A percentile compares a stretch with the other conserved stretches of the same genome.
Conservation (phyloP, 2,888 invertebrate genomes). For the Microchrysa polita region DNA sequence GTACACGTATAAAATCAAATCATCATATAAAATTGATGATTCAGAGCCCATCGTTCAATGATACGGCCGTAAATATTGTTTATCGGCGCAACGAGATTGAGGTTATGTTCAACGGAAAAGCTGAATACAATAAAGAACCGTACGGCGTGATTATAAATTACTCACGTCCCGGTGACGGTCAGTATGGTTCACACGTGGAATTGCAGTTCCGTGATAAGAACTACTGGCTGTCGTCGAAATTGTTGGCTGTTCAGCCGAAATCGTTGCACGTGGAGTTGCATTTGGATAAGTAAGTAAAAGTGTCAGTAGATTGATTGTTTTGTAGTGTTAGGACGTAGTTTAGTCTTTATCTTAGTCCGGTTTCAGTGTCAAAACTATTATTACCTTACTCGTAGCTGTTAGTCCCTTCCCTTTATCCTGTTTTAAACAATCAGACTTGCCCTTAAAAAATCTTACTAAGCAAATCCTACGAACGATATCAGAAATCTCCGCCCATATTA, state of each 20-base stretch:
- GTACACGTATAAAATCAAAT: slow-evolving; percentile 71
- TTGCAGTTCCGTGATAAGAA: slow-evolving; percentile 73
- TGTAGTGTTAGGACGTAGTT: no score
- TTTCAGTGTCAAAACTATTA: no score
- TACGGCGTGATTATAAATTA: slow-evolving; percentile 76
- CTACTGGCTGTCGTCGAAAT: slow-evolving; percentile 73
- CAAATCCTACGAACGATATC: no score
- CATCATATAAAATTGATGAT: slow-evolving; percentile 76
- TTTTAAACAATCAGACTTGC: no score
- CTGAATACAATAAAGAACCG: slow-evolving; percentile 70
- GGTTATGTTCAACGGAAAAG: slow-evolving; percentile 74
- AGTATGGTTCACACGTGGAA: slow-evolving; percentile 73
- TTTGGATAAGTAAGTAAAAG: slow-evolving; percentile 77
- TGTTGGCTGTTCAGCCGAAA: slow-evolving; percentile 74
- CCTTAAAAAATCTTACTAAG: no score
- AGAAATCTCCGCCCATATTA: no score
- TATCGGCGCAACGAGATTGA: slow-evolving; percentile 76
- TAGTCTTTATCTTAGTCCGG: no score
- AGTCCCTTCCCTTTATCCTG: no score
- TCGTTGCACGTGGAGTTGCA: slow-evolving; percentile 77
- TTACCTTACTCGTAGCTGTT: no score
- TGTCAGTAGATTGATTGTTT: no score
- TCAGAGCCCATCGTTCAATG: slow-evolving; percentile 78
- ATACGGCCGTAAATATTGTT: slow-evolving; percentile 72
- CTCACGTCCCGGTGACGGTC: slow-evolving; percentile 68